Conservation (phyloP, 2,888 invertebrate species). For the Sphaerophoria taeniata region DNA sequence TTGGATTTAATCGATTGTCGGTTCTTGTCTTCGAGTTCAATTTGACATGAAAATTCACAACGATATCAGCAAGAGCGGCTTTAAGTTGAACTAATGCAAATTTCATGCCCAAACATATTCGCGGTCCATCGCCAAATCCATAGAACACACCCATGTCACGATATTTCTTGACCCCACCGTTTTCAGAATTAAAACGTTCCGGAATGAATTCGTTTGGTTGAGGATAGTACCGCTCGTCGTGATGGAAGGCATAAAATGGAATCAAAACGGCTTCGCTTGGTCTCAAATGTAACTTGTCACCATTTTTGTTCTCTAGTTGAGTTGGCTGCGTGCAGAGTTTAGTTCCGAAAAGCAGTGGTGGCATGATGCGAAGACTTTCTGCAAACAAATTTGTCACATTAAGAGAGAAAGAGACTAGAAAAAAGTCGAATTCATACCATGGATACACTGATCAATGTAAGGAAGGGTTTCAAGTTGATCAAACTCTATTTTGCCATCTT, state of each 20-base stretch:
- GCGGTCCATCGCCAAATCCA: constrained; percentile 82
- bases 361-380: constrained; percentile 80
- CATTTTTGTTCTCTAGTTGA: constrained; percentile 77
- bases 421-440: constrained; percentile 75
- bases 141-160: constrained; percentile 80
- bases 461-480: constrained; percentile 77
- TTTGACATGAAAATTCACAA: constrained; percentile 77
- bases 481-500: constrained; percentile 72
- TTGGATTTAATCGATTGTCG: constrained; percentile 77
- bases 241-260: constrained; percentile 79
- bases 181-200: constrained; percentile 79
- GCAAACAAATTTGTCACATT: neutral
- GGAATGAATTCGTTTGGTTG: constrained; percentile 79
- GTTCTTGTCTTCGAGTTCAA: constrained; percentile 76
- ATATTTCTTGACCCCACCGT: constrained; percentile 78
- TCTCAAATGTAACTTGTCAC: constrained; percentile 75
- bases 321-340: constrained; percentile 79
- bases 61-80: constrained; percentile 78
- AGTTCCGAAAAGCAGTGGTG: constrained; percentile 78
- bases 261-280: constrained; percentile 78
- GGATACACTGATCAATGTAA: constrained; percentile 80
- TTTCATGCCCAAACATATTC: constrained; percentile 80
- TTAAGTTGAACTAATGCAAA: constrained; percentile 79
- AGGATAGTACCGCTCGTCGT: constrained; percentile 78
- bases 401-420: neutral